Conservation (phyloP, 2,888 invertebrate genomes). For the Emesis furor region DNA sequence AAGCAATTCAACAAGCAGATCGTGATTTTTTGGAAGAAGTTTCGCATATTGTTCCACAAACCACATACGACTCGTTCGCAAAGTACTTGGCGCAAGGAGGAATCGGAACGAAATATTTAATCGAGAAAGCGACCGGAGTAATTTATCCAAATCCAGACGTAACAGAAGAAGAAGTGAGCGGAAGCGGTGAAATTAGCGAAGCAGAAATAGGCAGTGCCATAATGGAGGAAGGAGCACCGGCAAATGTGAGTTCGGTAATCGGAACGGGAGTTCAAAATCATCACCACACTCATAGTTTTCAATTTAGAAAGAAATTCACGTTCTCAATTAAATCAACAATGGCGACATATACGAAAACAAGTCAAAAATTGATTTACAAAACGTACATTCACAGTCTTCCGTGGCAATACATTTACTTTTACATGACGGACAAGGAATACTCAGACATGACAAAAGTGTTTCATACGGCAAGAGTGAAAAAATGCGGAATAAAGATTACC, state of each 20-base stretch:
- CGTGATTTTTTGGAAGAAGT: neutral
- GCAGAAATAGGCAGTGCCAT: neutral
- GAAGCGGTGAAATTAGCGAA: too few relatives aligned
- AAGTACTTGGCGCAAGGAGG: neutral
- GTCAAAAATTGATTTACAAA: neutral
- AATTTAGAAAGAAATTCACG: neutral
- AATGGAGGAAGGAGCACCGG: neutral
- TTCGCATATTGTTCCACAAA: neutral
- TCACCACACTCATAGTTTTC: neutral
- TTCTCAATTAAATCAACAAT: neutral
- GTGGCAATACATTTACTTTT: slow-evolving; percentile 2
- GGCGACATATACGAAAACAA: neutral
- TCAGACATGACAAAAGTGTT: neutral
- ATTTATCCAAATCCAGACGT: neutral
- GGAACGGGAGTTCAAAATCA: neutral
- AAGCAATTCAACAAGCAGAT: neutral
- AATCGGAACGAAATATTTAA: neutral
- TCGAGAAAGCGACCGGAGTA: neutral
- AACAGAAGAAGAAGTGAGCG: neutral
- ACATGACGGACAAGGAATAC: neutral
- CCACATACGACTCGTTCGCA: neutral
- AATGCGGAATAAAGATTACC: neutral
- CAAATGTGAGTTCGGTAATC: neutral
- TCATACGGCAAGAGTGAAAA: neutral
- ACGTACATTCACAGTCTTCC: slow-evolving; percentile 2